Conservation (phyloP, 1,140 invertebrate species). For the Arion vulgaris region DNA sequence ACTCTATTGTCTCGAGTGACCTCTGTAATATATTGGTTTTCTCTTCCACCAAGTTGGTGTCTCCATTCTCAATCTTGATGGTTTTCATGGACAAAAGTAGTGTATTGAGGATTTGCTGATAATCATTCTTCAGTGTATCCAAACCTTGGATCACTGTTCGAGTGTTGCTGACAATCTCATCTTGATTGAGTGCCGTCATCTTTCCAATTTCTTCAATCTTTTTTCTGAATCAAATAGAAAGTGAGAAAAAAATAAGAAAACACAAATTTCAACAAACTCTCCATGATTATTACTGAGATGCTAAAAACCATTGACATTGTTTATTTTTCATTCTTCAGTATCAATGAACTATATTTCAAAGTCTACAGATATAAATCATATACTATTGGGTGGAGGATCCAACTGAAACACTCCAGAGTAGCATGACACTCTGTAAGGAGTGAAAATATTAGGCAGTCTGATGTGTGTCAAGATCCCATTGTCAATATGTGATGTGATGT, state of each 20-base stretch:
- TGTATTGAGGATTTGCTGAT: conserved; percentile 88
- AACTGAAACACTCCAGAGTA: too few species aligned
- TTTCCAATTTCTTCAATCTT: conserved; percentile 81
- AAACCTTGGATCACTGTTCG: conserved; percentile 94
- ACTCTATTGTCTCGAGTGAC: conserved; percentile 95
- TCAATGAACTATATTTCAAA: too few species aligned
- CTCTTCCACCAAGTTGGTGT: conserved; percentile 80
- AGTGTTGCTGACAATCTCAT: conserved; percentile 96
- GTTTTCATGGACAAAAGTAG: conserved; percentile 78
- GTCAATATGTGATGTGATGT: too few species aligned
- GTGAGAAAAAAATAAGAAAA: neutral
- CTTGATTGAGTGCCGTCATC: conserved; percentile 99
- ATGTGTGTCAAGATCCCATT: too few species aligned
- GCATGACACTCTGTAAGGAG: too few species aligned
- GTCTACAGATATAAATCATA: too few species aligned
- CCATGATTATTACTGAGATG: too few species aligned
- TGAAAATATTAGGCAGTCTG: too few species aligned
- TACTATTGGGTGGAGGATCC: too few species aligned
- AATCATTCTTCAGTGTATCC: conserved; percentile 94
- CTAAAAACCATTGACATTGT: too few species aligned
- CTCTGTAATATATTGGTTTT: conserved; percentile 92
- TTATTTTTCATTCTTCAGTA: too few species aligned
- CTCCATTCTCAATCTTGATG: conserved; percentile 75
- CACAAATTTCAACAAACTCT: too few species aligned
- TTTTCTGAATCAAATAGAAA: conserved; percentile 71